phyloP scores from a whole-genome alignment of 2,797 vertebrate species.

The Vireo griseus region DNA sequence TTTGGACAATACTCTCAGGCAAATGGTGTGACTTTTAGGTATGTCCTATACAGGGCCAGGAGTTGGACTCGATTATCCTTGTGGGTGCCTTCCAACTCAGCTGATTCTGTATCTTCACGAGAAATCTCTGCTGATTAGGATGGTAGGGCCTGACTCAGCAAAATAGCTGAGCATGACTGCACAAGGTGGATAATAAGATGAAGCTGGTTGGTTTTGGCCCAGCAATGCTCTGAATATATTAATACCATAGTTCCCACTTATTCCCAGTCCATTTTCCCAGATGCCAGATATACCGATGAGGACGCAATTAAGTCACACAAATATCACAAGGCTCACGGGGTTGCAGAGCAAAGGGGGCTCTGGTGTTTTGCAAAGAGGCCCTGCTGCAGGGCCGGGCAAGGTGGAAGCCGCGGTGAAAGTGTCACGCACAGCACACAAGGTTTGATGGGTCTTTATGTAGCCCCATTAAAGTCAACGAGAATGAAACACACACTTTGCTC shows the following conservation, averaged over 20 bases:
- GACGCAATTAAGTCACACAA: neutral
- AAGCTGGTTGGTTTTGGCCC: neutral
- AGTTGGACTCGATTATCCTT: neutral
- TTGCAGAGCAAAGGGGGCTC: neutral
- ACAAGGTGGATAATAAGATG: neutral
- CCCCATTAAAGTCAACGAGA: conserved; percentile 33
- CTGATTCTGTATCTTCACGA: neutral
- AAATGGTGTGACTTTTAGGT: neutral
- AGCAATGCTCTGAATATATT: neutral
- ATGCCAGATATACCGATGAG: neutral
- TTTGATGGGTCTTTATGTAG: conserved; percentile 1
- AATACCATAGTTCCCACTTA: neutral
- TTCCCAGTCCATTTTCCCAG: neutral
- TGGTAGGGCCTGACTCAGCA: neutral
- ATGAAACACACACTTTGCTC: neutral
- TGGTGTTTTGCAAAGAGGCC: neutral
- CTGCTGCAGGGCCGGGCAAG: neutral
- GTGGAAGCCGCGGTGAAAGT: neutral
- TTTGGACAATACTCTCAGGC: neutral
- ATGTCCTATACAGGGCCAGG: neutral
- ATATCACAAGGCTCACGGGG: neutral
- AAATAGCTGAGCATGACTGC: neutral
- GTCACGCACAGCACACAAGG: neutral
- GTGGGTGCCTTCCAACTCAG: neutral
- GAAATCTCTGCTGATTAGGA: neutral